Evolutionary conservation across 2,888 invertebrate genomes (phyloP), one percentile per base, ranked within the genome.

Genomic region (Panzeria rudis): DNA sequence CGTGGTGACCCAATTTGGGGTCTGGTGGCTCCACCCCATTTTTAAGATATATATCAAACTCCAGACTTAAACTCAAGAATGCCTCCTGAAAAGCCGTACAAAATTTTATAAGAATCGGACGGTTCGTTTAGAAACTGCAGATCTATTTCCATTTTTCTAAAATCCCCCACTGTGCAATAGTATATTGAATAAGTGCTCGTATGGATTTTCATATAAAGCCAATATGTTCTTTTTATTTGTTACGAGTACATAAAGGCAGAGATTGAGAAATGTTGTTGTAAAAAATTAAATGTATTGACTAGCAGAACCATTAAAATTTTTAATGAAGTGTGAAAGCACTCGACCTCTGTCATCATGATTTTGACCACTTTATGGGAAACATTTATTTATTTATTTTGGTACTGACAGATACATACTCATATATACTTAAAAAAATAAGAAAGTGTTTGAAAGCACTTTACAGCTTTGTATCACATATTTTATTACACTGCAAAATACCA

Each of bases 281-380:
- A 80, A 64, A 79, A 80, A 68, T 59, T 23, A 68, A 81, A 81
- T 32, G 59, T 61, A 69, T 76, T 0, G 69, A 69, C 68, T 47
- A 32, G 44, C 25, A 52, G 50, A 75, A 71, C 69, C 82, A 85
- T 85, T 82, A 85, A 85, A 79, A 61, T 79, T 83, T 76, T 44
- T 85, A 82, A 85, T 82, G 62, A 82, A 85, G 82, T 85, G 85
- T 75, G 71, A 85, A 85, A 85, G 75, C 85, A 78, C 56, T 78
- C 56, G 61, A 79, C 75, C 52, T 75, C 64, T 77, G 72, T 62
- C 68, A 64, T 71, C 71, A 71, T 76, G 56, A 83, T 77, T 78
- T 77, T 64, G 69, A 78, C 69, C 78, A 79, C 75, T 85, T 85
- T 59, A 85, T 82, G 66, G 73, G 32, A 35, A 78, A n/a, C 38